Base-by-base conservation (phyloP, 2,797 vertebrate genomes). In the Sebastes oblongus region DNA sequence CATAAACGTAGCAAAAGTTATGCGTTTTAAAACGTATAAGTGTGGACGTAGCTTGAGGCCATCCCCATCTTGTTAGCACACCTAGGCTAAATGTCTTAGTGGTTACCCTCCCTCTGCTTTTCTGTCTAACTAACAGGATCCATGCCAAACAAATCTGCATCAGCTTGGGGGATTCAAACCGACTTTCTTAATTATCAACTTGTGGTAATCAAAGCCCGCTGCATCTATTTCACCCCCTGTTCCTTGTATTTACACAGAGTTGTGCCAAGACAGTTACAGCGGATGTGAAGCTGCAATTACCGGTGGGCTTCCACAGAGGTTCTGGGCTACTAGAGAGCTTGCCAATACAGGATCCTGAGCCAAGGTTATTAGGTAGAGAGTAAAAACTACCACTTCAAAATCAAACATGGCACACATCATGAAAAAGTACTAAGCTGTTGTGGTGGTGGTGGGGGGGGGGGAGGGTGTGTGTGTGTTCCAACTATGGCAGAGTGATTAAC, bases 111-210 rank as follows among this genome's bases (percentile, higher is more conserved):
- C 81, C 71, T 73, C 62, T 58, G 59, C 70, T 79, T 83, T 84
- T 83, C 82, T 76, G 69, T 89, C 78, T 85, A 83, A 83, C 83
- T 55, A 62, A 89, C 83, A 91, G 92, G 90, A 93, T 82, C 72
- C 72, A 87, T 86, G 93, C 93, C 93, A 95, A 93, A 89, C 86
- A 93, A 92, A 94, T 94, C 90, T 90, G 92, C 91, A 92, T 93
- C 89, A 85, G 90, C 91, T 94, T 76, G 14, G 74, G 91, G 91
- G 92, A 94, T 91, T 95, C 90, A 91, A 92, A 92, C 89, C 34
- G 86, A 93, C 92, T 91, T 94, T 93, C 92, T 93, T 94, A 93
- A 94, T 94, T 93, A 95, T 94, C 91, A 93, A 92, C 90, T 93
- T 90, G 91, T 94, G 93, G 91, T 94, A 94, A 95, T 95, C 94